Percentiles rank a stretch among this genome's conserved stretches.
These are phyloP conservation scores for Aplocera efformata DNA, from an alignment of 2,888 invertebrate species.

Conservation along the genomic window DNA sequence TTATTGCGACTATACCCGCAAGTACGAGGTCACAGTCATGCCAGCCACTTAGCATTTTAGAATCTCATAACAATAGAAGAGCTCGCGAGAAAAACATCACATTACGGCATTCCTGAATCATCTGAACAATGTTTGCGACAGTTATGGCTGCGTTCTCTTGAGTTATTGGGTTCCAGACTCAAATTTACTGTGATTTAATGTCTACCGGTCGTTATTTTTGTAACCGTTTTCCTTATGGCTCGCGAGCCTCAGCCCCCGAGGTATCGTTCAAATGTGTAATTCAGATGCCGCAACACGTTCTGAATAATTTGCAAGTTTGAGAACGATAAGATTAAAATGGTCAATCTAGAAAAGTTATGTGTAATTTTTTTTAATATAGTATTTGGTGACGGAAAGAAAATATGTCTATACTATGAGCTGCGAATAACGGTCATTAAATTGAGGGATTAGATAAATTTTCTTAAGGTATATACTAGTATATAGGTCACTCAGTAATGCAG, in stretches of 20 bases:
- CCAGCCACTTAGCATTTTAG: not conserved
- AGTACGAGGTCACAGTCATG: conserved; percentile 13
- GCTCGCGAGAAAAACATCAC: conserved; percentile 51
- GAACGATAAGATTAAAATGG: conserved; percentile 6
- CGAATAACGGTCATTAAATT: too few species aligned
- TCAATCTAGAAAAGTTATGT: conserved; percentile 1
- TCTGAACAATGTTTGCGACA: conserved; percentile 71
- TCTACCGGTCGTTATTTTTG: conserved; percentile 56
- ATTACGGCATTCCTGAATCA: conserved; percentile 69
- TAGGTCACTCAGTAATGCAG: conserved; percentile 48
- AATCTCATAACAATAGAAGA: conserved; percentile 19
- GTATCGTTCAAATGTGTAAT: conserved; percentile 29
- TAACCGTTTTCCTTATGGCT: conserved; percentile 43
- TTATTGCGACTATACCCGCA: too few species aligned
- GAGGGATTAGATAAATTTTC: too few species aligned
- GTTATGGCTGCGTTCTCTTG: conserved; percentile 66
- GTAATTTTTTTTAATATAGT: too few species aligned
- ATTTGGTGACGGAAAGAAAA: too few species aligned
- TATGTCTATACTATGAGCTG: too few species aligned
- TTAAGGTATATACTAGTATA: too few species aligned
- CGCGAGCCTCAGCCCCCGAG: conserved; percentile 25
- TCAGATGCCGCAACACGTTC: conserved; percentile 30
- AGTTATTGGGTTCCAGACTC: conserved; percentile 70
- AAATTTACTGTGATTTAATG: conserved; percentile 72
- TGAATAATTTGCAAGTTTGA: conserved; percentile 27